Evolutionary conservation across 2,113 vertebrate genomes (phyloP).

Genomic region (Nipponia nippon): DNA sequence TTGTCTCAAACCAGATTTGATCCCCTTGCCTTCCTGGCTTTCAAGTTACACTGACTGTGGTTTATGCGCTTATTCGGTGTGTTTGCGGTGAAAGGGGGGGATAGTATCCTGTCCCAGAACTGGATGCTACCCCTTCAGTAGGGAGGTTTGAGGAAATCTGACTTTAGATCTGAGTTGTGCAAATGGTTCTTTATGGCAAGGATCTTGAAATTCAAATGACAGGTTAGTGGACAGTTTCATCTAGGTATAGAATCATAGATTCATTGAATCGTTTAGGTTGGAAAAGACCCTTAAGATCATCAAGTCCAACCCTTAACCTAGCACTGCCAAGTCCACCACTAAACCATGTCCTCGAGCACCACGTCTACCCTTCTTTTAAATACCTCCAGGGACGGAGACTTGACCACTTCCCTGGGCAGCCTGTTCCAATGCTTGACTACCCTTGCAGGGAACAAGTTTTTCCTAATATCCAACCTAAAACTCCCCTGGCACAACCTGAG

Average conservation of each 20-base stretch:
- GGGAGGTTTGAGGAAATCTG: neutral
- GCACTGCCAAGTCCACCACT: too few relatives aligned
- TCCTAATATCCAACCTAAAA: too few relatives aligned
- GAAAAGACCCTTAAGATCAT: too few relatives aligned
- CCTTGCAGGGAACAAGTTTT: too few relatives aligned
- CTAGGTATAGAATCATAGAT: neutral
- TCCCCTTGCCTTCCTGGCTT: neutral
- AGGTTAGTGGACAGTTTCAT: neutral
- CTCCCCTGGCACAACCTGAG: too few relatives aligned
- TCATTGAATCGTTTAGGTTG: too few relatives aligned
- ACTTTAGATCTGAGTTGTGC: neutral
- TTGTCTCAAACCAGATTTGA: neutral
- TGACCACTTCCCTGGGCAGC: too few relatives aligned
- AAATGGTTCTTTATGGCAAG: neutral
- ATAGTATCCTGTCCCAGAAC: neutral
- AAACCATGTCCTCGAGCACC: too few relatives aligned
- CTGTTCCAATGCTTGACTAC: too few relatives aligned
- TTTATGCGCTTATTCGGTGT: neutral
- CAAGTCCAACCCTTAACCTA: too few relatives aligned
- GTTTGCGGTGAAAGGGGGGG: neutral
- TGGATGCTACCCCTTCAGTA: neutral
- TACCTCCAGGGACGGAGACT: too few relatives aligned
- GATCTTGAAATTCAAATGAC: neutral
- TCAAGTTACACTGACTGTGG: rapidly evolving
- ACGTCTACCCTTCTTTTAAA: too few relatives aligned